Base-by-base conservation (phyloP, 2,113 vertebrate species). In the Tragelaphus scriptus region DNA sequence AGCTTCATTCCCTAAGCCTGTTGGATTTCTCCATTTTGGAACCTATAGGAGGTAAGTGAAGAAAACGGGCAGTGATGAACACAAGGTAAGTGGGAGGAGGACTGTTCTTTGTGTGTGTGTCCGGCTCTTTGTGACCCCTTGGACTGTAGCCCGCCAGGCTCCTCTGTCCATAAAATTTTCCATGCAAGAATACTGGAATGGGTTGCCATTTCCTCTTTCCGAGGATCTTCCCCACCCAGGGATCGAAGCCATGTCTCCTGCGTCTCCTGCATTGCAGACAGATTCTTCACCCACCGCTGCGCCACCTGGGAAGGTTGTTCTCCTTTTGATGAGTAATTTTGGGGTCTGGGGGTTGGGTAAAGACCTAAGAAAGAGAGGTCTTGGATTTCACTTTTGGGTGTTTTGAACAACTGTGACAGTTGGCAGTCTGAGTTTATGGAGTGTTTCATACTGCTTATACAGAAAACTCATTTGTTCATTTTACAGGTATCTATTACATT, bases 401-500 rank as follows among this genome's bases (percentile, higher is more conserved):
- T 49, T 14, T 88, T n/a, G 30, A 59, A 47, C 49, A 8, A 47
- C 47, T 77, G 80, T 49, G 61, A 68, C 28, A 56, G 16, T 47
- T 93, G 44, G 26, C 15, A 47, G 8, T 40, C 55, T 77, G 81
- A 49, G 49, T 92, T 92, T 92, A 51, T 80, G 59, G 79, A 88
- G 53, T 59, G 44, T 28, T 96, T 97, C n/a, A 63, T 49, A 36
- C 7, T 53, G 47, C 47, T 90, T 81, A 80, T 12, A 77, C 0
- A 95, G 80, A 95, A 93, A 77, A 85, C 80, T 51, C 44, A 90
- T 56, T 88, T 11, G 84, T 92, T 71, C 44, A 30, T 84, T 84
- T 93, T 95, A 93, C 63, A 92, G 85, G n/a, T 91, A 90, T 92
- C 61, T 85, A 55, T 71, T 81, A 30, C 51, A 13, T 96, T 94